Evolutionary conservation across 2,113 vertebrate species (phyloP).

Genomic region (Neodontobutis hainanensis): DNA sequence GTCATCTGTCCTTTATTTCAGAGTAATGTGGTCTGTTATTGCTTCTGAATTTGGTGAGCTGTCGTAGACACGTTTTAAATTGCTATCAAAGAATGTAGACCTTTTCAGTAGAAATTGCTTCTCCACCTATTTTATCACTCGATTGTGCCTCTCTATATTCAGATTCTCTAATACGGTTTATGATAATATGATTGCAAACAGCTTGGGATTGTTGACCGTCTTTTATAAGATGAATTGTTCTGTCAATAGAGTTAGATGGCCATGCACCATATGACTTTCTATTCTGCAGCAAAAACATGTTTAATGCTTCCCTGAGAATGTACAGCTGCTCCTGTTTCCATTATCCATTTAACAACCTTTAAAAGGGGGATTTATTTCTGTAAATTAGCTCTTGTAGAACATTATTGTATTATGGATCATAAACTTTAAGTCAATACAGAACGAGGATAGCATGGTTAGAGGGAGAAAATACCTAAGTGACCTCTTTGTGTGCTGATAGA

Average conservation of each 20-base stretch:
- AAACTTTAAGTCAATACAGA: constrained; percentile 96
- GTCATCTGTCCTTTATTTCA: too few relatives aligned
- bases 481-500: constrained; percentile 23
- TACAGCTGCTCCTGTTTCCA: constrained; percentile 86
- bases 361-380: constrained; percentile 93
- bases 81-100: too few relatives aligned
- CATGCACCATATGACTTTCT: constrained; percentile 85
- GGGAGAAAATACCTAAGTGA: constrained; percentile 78
- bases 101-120: too few relatives aligned
- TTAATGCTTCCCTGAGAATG: constrained; percentile 91
- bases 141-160: constrained; percentile 84
- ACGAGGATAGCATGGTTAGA: constrained; percentile 77
- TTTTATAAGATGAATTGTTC: constrained; percentile 96
- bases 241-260: constrained; percentile 91
- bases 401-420: constrained; percentile 92
- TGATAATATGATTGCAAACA: constrained; percentile 93
- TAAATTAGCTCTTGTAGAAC: constrained; percentile 93
- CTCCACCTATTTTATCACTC: constrained; percentile 65
- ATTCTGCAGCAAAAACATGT: constrained; percentile 86
- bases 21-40: too few relatives aligned
- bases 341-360: constrained; percentile 95
- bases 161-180: constrained; percentile 91
- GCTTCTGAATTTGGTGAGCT: too few relatives aligned
- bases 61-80: too few relatives aligned
- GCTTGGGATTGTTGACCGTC: constrained; percentile 95